Conservation (phyloP, 2,113 vertebrate genomes). For the Origma solitaria region DNA sequence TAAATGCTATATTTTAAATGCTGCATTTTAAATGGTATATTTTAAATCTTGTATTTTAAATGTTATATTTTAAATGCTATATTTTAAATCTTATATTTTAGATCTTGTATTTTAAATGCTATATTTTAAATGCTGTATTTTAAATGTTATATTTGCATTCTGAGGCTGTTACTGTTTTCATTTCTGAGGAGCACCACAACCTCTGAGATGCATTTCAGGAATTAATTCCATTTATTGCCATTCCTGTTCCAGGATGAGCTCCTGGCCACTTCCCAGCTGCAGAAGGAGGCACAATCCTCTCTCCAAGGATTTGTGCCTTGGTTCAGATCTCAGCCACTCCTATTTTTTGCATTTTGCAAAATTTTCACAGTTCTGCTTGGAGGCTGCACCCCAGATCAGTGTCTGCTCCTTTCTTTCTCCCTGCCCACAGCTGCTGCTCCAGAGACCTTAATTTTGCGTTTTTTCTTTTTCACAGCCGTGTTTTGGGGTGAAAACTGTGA, state of each 20-base stretch:
- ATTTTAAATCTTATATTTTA: too few relatives aligned
- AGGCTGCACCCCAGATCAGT: background rate
- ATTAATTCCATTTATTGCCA: background rate
- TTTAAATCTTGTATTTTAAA: too few relatives aligned
- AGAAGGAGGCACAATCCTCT: background rate
- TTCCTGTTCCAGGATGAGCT: background rate
- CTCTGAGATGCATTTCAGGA: background rate
- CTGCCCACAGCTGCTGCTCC: background rate
- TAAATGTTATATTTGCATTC: background rate
- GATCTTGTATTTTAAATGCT: too few relatives aligned
- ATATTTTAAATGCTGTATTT: background rate
- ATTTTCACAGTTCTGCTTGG: background rate
- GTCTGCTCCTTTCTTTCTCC: background rate
- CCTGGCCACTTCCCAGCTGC: background rate
- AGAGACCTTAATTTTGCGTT: background rate
- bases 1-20: too few relatives aligned
- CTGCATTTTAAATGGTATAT: too few relatives aligned
- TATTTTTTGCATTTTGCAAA: background rate
- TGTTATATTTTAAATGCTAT: too few relatives aligned
- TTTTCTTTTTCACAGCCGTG: background rate
- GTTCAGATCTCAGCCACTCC: background rate
- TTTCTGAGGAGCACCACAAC: background rate
- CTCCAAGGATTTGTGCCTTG: background rate
- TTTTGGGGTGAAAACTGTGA: background rate
- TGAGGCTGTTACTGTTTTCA: background rate